Evolutionary conservation across 2,888 invertebrate species (phyloP), one percentile per base, ranked within the genome.

Genomic region (Serripes groenlandicus): DNA sequence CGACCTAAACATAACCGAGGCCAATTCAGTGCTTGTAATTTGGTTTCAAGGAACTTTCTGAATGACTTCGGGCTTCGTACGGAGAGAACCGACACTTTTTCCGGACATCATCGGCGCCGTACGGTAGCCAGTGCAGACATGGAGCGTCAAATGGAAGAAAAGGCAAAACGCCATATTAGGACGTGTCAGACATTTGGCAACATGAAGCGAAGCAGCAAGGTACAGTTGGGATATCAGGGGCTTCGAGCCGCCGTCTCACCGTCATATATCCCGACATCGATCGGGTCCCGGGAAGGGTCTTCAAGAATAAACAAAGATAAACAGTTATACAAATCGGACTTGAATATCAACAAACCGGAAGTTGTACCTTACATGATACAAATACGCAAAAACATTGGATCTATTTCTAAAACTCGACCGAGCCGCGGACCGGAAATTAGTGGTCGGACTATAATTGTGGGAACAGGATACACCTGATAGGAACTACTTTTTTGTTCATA

Each of bases 241-340:
- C 69, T 89, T 11, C 86, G 85, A 23, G 62, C 87, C 52, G 83
- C 87, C 0, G 82, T 89, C 28, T 84, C 88, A 7, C 89, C 89
- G 4, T 30, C 70, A 18, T 79, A 81, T 26, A 58, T 75, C 9
- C 76, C 81, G 0, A 52, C 73, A 35, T 23, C 71, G 11, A 28
- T 62, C 11, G 49, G 49, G 21, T 32, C 34, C 32, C 21, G 71
- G 18, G 30, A 64, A 11, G 68, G 75, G n/a, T 49, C 42, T 28
- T 52, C 68, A 18, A 34, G 32, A 7, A 37, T 66, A 4, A 9
- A 54, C 1, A 62, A 70, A n/a, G 73, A 76, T 18, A 52, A 68
- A 42, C 70, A 71, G 42, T 54, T 62, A n/a, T 52, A 73, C 42
- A 66, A 42, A 11, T 74, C 74, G 3, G 78, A 83, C 3, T 54